A percentile compares a stretch with the other conserved stretches of the same genome.
Evolutionary conservation across 2,888 invertebrate species (phyloP).

Genomic region (Hypselothyrea guttata): DNA sequence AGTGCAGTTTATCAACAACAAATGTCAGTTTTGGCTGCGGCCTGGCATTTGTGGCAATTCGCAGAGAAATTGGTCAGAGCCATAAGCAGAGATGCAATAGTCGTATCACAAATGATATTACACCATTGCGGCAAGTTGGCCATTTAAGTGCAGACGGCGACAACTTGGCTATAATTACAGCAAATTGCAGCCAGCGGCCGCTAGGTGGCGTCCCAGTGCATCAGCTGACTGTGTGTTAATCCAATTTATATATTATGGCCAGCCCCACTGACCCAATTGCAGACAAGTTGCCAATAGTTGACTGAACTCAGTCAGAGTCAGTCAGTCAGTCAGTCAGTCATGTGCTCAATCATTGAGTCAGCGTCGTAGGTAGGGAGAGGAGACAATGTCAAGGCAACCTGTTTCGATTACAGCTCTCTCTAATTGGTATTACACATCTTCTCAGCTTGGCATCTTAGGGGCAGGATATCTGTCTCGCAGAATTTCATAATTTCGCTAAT

Average conservation of each 20-base stretch:
- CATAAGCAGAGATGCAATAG: constrained; percentile 72
- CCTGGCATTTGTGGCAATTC: constrained; percentile 3
- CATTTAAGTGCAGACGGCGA: constrained; percentile 67
- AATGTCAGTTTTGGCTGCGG: constrained; percentile 4
- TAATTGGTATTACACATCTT: background rate
- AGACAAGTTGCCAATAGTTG: constrained; percentile 20
- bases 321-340: constrained; percentile 15
- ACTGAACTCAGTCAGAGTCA: constrained; percentile 6
- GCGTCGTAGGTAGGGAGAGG: background rate
- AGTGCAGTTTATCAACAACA: constrained; percentile 59
- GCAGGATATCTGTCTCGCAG: constrained; percentile 59
- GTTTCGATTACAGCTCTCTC: constrained; percentile 55
- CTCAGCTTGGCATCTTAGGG: no score
- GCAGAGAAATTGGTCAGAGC: background rate
- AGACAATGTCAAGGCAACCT: constrained; percentile 73
- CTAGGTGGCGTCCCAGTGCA: constrained; percentile 44
- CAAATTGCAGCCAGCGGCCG: constrained; percentile 55
- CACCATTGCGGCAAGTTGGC: constrained; percentile 76
- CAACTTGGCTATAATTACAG: constrained; percentile 65
- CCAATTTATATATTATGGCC: constrained; percentile 64
- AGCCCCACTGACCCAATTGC: constrained; percentile 56
- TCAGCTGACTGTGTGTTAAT: constrained; percentile 62
- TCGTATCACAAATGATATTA: constrained; percentile 67
- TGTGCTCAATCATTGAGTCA: constrained; percentile 14
- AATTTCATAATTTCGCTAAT: constrained; percentile 65